Base-by-base conservation (phyloP, 2,888 invertebrate genomes). In the Scaeva pyrastri region DNA sequence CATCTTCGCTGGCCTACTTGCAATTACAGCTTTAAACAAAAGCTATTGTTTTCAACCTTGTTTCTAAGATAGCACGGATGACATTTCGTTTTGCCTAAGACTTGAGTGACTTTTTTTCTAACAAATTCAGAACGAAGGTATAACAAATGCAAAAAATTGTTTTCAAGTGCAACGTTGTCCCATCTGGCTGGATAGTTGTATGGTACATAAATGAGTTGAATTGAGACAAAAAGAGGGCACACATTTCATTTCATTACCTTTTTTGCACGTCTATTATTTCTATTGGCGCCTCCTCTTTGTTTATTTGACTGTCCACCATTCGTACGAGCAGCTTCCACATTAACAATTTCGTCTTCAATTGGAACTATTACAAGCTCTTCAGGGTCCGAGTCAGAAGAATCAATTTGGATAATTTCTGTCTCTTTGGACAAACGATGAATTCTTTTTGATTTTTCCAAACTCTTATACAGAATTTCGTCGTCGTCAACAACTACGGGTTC, bases 391-490 rank as follows among this genome's bases (percentile, higher is more conserved):
- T 82, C 86, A 5, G 85, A 85, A 12, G 85, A 85, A 16, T 81
- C 76, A 43, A 85, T 85, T 64, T 81, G 55, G 50, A 85, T 81
- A 16, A 85, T 60, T 73, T 85, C 81, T 1, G 56, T 19, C 64
- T 76, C 64, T 52, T 60, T 72, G 23, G 72, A 60, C 10, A 56
- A 21, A 36, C 72, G 55, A 48, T 81, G 85, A 19, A 43, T 68
- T 31, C 70, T 60, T 56, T 55, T 76, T 5, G 72, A 70, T 56
- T 73, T 85, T 70, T 80, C 85, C 16, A 85, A 70, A 10, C 60
- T 81, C 39, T 76, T 77, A 48, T 85, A 85, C 3, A 85, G 62
- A 68, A 85, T 85, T 70, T 85, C 85, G 85, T 85, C 85, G 85
- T 85, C 85, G 41, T 85, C 85, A 64, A 85, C 85, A 62, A 85